Conservation (phyloP, 1,140 invertebrate species). For the Megalopta genalis region DNA sequence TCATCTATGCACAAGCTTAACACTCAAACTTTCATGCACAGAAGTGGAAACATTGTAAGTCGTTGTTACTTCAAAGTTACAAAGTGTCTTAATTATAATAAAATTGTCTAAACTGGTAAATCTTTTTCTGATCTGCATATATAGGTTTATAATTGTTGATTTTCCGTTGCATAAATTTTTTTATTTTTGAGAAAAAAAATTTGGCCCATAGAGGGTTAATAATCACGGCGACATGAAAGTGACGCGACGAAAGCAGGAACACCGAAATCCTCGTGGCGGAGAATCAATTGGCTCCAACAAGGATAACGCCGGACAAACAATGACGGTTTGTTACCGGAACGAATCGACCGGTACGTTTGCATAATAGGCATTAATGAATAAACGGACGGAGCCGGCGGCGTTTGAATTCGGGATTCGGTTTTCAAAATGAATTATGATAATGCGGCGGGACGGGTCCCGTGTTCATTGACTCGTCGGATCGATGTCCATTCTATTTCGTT, state of each 20-base stretch:
- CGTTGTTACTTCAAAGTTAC: too few species aligned
- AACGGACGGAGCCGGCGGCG: slow-evolving; percentile 24
- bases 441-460: slow-evolving; percentile 24
- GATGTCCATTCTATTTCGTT: slow-evolving; percentile 42
- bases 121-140: too few species aligned
- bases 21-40: too few species aligned
- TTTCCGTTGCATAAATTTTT: too few species aligned
- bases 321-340: slow-evolving; percentile 71
- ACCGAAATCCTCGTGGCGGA: slow-evolving; percentile 43
- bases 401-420: slow-evolving; percentile 35
- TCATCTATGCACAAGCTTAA: too few species aligned
- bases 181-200: too few species aligned
- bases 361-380: slow-evolving; percentile 73
- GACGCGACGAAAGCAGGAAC: neutral
- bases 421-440: slow-evolving; percentile 65
- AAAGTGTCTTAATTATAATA: too few species aligned
- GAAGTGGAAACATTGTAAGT: too few species aligned
- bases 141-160: too few species aligned
- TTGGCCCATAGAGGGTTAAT: too few species aligned
- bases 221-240: too few species aligned
- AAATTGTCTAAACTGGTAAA: too few species aligned
- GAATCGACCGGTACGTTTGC: slow-evolving; percentile 63
- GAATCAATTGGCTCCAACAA: slow-evolving; percentile 49
- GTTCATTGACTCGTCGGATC: slow-evolving; percentile 4
- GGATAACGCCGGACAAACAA: slow-evolving; percentile 72